Evolutionary conservation across 2,888 invertebrate genomes (phyloP).

Genomic region (Dysmachus trigonus): DNA sequence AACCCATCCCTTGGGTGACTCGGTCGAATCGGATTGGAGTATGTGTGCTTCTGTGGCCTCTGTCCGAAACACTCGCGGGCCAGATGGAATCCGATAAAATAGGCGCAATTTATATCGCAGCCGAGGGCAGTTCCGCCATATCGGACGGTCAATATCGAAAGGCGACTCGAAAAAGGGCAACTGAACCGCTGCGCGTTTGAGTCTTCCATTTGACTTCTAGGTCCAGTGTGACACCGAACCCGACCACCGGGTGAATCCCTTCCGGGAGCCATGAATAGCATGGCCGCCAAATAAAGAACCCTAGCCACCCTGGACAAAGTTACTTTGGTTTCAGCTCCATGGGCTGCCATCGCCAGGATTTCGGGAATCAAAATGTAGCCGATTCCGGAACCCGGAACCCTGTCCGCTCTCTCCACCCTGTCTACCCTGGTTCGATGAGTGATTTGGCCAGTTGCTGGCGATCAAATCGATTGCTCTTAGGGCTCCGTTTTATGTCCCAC

Average conservation of each 20-base stretch:
- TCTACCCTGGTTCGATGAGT: background rate
- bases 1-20: background rate
- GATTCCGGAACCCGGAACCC: no score
- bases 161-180: background rate
- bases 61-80: background rate
- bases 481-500: background rate
- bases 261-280: background rate
- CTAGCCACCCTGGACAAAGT: background rate
- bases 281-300: background rate
- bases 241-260: background rate
- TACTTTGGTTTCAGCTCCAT: background rate
- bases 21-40: background rate
- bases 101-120: background rate
- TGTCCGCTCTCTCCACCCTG: no score
- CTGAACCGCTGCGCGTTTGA: background rate
- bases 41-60: background rate
- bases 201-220: background rate
- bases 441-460: constrained; percentile 16
- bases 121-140: background rate
- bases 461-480: constrained; percentile 18
- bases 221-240: background rate
- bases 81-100: background rate
- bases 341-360: background rate
- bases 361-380: background rate
- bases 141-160: background rate